Evolutionary conservation across 2,888 invertebrate genomes (phyloP), one percentile per base, ranked within the genome.

Genomic region (Lutraria lutraria): DNA sequence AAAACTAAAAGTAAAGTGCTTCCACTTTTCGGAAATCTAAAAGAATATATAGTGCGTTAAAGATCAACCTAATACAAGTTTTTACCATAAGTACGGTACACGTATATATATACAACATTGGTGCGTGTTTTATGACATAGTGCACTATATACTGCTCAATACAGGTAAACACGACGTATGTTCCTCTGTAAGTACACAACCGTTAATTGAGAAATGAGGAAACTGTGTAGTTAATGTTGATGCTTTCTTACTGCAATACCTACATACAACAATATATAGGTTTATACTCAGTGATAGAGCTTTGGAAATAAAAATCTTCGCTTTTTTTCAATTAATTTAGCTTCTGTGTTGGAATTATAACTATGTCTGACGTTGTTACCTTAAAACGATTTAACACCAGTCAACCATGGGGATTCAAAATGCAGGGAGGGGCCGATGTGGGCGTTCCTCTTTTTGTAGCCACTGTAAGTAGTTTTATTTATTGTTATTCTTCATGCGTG

Each of bases 351-450:
- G 16, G 34, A 76, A 43, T 16, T 31, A 85, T 72, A 84, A 91
- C 29, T 76, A 87, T 81, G 83, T 52, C 88, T 13, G 72, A 60
- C 16, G 56, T 79, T 83, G 89, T 96, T 13, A 92, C 94, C 63
- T 93, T 96, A 25, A 90, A 95, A 68, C 87, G 96, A 43, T 92
- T 91, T 88, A 95, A 96, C 83, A 96, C 95, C 10, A 94, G 95
- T 72, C 96, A 96, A 90, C 95, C 95, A 34, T 96, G 96, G 96
- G 96, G 96, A 12, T 96, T 96, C 92, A 93, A 95, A 76, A 93
- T 96, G 93, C 96, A 96, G 89, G 96, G 96, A 25, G 96, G 96
- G 19, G 85, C 95, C 0, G 96, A 96, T 84, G 94, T 94, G 56
- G 96, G 95, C 19, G 92, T 95, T 54, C 96, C 96, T 0, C 93